phyloP scores from a whole-genome alignment of 2,888 invertebrate species.

The Drosophila robusta region DNA sequence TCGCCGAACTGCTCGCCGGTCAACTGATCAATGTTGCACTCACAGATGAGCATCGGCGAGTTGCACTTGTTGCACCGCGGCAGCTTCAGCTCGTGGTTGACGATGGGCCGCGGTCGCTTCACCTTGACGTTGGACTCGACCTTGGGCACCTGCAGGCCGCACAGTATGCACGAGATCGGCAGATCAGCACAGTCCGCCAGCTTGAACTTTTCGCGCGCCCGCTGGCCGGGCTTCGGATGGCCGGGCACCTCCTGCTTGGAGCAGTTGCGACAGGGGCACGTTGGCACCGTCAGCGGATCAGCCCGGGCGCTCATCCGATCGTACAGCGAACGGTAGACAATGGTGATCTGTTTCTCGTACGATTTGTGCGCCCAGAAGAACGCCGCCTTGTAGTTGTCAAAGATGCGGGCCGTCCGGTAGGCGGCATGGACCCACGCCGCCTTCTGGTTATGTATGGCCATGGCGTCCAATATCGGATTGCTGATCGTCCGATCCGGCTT shows the following conservation, averaged over 20 bases:
- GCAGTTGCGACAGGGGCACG: conserved; percentile 62
- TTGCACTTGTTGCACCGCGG: conserved; percentile 64
- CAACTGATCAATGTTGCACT: conserved; percentile 73
- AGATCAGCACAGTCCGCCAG: conserved; percentile 51
- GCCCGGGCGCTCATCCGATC: conserved; percentile 67
- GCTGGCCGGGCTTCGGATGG: conserved; percentile 26
- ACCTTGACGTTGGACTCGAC: conserved; percentile 1
- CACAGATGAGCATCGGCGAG: conserved; percentile 75
- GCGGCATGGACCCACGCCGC: conserved; percentile 82
- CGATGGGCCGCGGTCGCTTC: conserved; percentile 44
- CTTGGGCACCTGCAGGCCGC: conserved; percentile 66
- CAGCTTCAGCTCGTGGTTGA: conserved; percentile 64
- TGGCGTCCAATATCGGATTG: conserved; percentile 73
- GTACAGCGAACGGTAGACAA: conserved; percentile 64
- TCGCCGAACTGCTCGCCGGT: conserved; percentile 72
- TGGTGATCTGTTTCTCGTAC: conserved; percentile 69
- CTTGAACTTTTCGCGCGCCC: conserved; percentile 36
- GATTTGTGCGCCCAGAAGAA: conserved; percentile 75
- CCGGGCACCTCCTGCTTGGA: conserved; percentile 50
- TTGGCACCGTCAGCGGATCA: conserved; percentile 53
- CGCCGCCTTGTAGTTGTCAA: conserved; percentile 71
- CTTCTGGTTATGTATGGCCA: conserved; percentile 65
- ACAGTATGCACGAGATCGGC: conserved; percentile 58
- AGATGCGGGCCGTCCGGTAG: conserved; percentile 72
- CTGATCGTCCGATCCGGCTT: conserved; percentile 65